A percentile compares a stretch with the other conserved stretches of the same genome.
phyloP scores from a whole-genome alignment of 2,113 vertebrate species.

The Ploceus nigricollis region DNA sequence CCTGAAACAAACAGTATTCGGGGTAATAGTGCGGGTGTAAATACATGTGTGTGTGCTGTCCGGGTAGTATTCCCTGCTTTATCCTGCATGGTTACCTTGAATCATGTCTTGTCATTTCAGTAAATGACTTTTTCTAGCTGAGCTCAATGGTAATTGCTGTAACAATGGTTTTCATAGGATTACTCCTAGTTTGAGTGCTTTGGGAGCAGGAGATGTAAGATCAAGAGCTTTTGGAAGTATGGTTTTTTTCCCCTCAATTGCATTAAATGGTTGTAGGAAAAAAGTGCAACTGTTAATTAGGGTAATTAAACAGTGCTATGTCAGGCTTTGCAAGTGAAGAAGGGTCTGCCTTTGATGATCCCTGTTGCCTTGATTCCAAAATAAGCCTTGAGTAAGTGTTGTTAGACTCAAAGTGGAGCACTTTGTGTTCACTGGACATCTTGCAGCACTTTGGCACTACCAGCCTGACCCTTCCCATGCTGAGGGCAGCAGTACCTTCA shows the following conservation, averaged over 20 bases:
- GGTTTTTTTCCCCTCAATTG: neutral
- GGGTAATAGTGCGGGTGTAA: conserved; percentile 48
- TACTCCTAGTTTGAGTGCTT: neutral
- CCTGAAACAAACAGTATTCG: conserved; percentile 58
- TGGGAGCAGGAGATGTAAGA: neutral
- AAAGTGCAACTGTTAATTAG: neutral
- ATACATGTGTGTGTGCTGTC: conserved; percentile 16
- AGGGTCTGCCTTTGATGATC: conserved; percentile 56
- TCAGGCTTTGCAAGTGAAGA: neutral
- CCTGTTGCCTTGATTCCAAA: conserved; percentile 45
- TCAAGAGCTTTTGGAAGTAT: neutral
- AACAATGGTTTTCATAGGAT: neutral
- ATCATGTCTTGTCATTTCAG: conserved; percentile 53
- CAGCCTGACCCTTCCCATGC: neutral
- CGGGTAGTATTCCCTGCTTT: conserved; percentile 29
- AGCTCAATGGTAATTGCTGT: conserved; percentile 8
- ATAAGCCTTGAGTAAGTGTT: neutral
- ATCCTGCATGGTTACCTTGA: conserved; percentile 69
- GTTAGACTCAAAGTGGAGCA: neutral
- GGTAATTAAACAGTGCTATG: neutral
- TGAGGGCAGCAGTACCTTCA: neutral
- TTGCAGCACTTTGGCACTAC: neutral
- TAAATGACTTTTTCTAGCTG: conserved; percentile 45
- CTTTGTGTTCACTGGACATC: neutral
- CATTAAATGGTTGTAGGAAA: neutral